Conservation (phyloP, 2,888 invertebrate species). For the Cheilosia urbana region DNA sequence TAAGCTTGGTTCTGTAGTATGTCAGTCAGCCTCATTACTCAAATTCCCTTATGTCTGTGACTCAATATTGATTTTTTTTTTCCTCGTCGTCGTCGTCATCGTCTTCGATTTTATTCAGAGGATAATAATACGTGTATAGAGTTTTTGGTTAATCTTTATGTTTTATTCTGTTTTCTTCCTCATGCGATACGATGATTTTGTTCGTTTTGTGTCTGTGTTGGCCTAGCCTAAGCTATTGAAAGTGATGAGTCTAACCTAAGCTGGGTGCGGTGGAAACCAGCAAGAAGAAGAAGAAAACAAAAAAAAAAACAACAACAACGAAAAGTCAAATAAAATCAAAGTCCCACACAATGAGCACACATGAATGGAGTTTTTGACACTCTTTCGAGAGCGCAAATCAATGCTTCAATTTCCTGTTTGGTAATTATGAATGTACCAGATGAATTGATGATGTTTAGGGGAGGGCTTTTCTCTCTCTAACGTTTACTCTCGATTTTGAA, state of each 20-base stretch:
- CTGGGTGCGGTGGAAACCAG: constrained; percentile 16
- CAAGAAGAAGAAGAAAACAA: neutral
- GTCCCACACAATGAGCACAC: constrained; percentile 5
- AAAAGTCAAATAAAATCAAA: constrained; percentile 15
- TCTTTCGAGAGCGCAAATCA: constrained; percentile 18
- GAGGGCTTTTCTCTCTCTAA: neutral
- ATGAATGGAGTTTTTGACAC: constrained; percentile 21
- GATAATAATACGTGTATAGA: constrained; percentile 6
- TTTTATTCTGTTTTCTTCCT: constrained; percentile 21
- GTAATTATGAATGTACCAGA: constrained; percentile 2
- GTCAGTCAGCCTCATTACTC: constrained; percentile 39
- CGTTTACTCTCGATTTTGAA: neutral
- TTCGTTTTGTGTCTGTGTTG: neutral
- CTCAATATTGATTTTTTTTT: constrained; percentile 28
- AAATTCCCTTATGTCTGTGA: constrained; percentile 26
- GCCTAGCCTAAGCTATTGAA: constrained; percentile 15
- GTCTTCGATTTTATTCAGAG: constrained; percentile 12
- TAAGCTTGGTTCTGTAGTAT: constrained; percentile 32
- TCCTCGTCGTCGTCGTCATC: neutral
- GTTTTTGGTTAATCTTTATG: constrained; percentile 30
- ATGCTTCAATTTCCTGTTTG: constrained; percentile 23
- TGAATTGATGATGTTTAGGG: neutral
- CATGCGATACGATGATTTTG: constrained; percentile 1
- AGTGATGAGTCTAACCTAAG: constrained; percentile 31
- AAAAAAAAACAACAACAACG: neutral